phyloP scores from a whole-genome alignment of 1,140 invertebrate species.

The Triops cancriformis region DNA sequence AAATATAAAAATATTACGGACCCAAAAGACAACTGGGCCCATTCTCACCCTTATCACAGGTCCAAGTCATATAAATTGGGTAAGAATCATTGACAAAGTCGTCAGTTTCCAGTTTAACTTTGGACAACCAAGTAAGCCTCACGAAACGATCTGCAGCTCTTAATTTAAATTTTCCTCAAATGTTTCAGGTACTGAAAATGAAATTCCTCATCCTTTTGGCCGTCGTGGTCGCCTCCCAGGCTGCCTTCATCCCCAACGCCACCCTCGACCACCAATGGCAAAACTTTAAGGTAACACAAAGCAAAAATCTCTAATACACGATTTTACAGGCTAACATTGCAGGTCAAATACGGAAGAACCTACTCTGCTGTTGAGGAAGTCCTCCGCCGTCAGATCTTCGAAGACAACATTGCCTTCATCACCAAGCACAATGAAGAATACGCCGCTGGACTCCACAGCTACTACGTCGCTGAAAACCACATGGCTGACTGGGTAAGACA shows the following conservation, averaged over 20 bases:
- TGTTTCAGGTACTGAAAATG: background rate
- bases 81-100: background rate
- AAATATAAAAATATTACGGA: too few relatives aligned
- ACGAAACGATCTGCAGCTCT: background rate
- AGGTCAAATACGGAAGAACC: constrained; percentile 46
- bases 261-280: background rate
- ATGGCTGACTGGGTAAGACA: constrained; percentile 10
- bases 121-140: background rate
- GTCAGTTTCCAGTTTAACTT: background rate
- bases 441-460: constrained; percentile 20
- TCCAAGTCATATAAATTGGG: too few relatives aligned
- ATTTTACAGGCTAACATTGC: constrained; percentile 15
- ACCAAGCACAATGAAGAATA: constrained; percentile 23
- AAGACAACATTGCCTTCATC: constrained; percentile 45
- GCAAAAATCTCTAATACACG: background rate
- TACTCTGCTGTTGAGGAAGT: constrained; percentile 42
- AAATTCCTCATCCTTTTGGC: background rate
- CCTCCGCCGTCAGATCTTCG: constrained; percentile 44
- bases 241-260: background rate
- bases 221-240: constrained; percentile 6
- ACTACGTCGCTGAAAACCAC: constrained; percentile 18
- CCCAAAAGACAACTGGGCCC: too few relatives aligned
- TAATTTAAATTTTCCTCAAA: background rate
- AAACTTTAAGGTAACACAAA: background rate
- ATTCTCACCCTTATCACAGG: too few relatives aligned